Base-by-base conservation (phyloP, 2,888 invertebrate genomes). In the Lagria hirta region DNA sequence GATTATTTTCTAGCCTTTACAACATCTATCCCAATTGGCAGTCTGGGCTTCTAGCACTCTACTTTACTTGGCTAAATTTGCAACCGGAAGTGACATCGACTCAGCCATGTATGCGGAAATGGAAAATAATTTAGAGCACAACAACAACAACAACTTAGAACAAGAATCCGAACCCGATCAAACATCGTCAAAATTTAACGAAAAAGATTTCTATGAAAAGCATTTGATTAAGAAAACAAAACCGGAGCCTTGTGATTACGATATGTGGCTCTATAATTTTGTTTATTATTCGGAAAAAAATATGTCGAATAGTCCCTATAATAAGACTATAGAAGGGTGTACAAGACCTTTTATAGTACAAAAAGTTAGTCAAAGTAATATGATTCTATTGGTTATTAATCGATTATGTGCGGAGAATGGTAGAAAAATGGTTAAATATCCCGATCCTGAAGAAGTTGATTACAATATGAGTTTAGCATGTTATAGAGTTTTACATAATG, bases 201-300 rank as follows among this genome's bases (percentile, higher is more conserved):
- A 83, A 59, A 70, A 80, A 46, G 70, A 70, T 56, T 75, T 82
- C 62, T 78, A 82, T 66, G 62, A 59, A 3, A 48, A 62, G 33
- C 79, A 86, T 1, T 71, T 84, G 22, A 82, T 88, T 56, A 84
- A 85, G 58, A 77, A 89, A 59, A 92, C 93, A 0, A 78, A 86
- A 43, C 89, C 90, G 1, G 85, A 88, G 52, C 85, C 91, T 1
- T 94, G 93, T 69, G 93, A 94, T 67, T 80, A 88, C 64, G 83
- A 87, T 41, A 59, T 70, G 54, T 68, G 61, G 54, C 43, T 72
- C 4, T 72, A 70, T 44, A 66, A 61, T n/a, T 47, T 72, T 32
- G 58, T 66, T 1, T 64, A 66, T 44, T 69, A 69, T 42, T 61
- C 62, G 2, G 66, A 68, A 14, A 57, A 64, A 28, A 68, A 69